A percentile compares a stretch with the other conserved stretches of the same genome.
These are phyloP conservation scores for Hippopotamyrus pictus DNA, from an alignment of 2,797 vertebrate species.

Conservation along the genomic window DNA sequence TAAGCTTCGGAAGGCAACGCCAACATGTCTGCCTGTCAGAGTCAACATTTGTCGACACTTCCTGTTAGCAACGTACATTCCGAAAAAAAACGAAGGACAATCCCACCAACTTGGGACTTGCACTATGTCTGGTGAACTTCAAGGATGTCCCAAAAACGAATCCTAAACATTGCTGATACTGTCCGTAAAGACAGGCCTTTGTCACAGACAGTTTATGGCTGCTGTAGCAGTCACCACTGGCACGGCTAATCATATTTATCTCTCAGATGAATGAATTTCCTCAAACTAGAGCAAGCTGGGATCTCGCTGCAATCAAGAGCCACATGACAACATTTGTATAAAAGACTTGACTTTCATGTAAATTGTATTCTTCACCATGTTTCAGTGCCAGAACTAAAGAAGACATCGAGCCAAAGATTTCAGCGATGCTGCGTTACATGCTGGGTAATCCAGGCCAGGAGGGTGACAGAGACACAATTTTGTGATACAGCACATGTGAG, in stretches of 20 bases:
- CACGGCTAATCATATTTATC: not conserved
- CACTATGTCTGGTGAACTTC: not conserved
- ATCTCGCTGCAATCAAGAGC: not conserved
- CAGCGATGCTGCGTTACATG: not conserved
- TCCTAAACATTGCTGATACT: not conserved
- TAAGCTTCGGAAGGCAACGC: not conserved
- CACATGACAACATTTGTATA: not conserved
- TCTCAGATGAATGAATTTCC: not conserved
- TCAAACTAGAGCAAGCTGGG: not conserved
- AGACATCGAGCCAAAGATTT: not conserved
- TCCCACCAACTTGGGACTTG: not conserved
- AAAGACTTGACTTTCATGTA: not conserved
- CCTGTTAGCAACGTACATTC: not conserved
- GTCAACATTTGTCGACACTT: not conserved
- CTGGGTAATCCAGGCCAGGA: constrained; percentile 21
- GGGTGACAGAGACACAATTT: constrained; percentile 27
- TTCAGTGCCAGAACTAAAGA: not conserved
- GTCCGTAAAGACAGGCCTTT: not conserved
- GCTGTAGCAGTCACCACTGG: not conserved
- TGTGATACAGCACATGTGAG: constrained; percentile 23
- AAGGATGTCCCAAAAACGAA: not conserved
- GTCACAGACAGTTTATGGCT: not conserved
- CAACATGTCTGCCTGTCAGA: not conserved
- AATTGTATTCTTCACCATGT: not conserved
- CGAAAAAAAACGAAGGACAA: not conserved